These are phyloP conservation scores for Hirtodrosophila cameraria DNA, from an alignment of 2,888 invertebrate species.

Conservation along the genomic window DNA sequence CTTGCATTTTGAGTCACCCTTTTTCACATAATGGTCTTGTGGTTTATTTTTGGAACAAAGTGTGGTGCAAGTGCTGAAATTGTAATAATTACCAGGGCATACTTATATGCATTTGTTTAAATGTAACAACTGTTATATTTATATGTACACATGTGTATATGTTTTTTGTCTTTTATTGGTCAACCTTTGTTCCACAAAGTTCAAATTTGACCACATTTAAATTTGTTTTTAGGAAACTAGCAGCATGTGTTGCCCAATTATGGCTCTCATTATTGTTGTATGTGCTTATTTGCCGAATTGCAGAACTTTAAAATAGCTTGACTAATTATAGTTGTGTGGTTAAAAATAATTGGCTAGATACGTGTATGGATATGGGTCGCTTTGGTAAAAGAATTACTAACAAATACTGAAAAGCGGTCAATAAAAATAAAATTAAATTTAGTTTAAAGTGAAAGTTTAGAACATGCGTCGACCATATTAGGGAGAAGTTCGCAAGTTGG, in stretches of 20 bases:
- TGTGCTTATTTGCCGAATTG: too few relatives aligned
- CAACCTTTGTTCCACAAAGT: constrained; percentile 4
- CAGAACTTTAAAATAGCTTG: background rate
- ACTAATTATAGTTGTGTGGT: too few relatives aligned
- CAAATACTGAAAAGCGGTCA: too few relatives aligned
- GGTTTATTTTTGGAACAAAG: constrained; percentile 37
- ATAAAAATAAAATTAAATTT: too few relatives aligned
- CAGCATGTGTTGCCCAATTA: constrained; percentile 21
- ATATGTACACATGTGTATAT: background rate
- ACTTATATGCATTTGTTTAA: too few relatives aligned
- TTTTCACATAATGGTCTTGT: constrained; percentile 28
- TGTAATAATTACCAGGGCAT: constrained; percentile 39
- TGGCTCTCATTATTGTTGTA: constrained; percentile 11
- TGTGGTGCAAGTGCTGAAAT: constrained; percentile 58
- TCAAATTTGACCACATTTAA: constrained; percentile 28
- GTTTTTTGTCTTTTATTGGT: constrained; percentile 4
- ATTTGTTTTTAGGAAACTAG: constrained; percentile 26
- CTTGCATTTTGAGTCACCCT: constrained; percentile 2
- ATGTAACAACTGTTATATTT: too few relatives aligned
- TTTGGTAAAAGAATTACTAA: too few relatives aligned
- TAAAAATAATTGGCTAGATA: too few relatives aligned
- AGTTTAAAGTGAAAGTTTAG: too few relatives aligned
- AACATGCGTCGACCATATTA: too few relatives aligned
- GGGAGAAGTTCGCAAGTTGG: too few relatives aligned
- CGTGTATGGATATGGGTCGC: too few relatives aligned